Evolutionary conservation across 2,888 invertebrate species (phyloP), one percentile per base, ranked within the genome.

Genomic region (Ferrisia virgata): DNA sequence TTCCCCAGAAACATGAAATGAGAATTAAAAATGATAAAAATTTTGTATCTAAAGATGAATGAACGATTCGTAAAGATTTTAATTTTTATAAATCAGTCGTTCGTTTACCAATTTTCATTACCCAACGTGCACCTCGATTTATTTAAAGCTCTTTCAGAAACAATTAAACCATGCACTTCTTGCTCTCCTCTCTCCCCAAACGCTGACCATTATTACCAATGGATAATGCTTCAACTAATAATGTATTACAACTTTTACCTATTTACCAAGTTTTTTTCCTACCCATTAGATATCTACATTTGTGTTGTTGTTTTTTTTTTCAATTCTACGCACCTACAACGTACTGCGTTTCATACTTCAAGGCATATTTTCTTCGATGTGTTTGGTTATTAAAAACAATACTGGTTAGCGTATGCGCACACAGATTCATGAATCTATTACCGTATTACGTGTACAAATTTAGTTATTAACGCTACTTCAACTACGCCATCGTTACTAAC

Each of bases 141-240:
- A 80, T 80, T 80, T 80, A 80, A 80, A 80, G 80, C 80, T 80
- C 80, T 28, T n/a, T 80, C 79, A 33, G 58, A 80, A 80, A 80
- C 80, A 80, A 58, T 80, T 80, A 80, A 80, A 47, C 80, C 47
- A 58, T 80, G 80, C 79, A 79, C 22, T 79, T 79, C 28, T 31
- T 47, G 31, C 33, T 22, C 31, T 18, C 53, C 22, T 18, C 47
- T n/a, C 53, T 11, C 53, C 40, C 31, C 33, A n/a, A n/a, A n/a
- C n/a, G n/a, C n/a, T n/a, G 2, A 15, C 80, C 18, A 13, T 40
- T 33, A 80, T 80, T 13, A 5, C 33, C 33, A n/a, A 28, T 64
- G 2, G 64, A 28, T 15, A 64, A 28, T 64, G 28, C 28, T 64
- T 64, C 15, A 28, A 11, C 13, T 15, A 43, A 13, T 53, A 53